Conservation (phyloP, 1,140 invertebrate genomes). For the Leguminivora glycinivorella region DNA sequence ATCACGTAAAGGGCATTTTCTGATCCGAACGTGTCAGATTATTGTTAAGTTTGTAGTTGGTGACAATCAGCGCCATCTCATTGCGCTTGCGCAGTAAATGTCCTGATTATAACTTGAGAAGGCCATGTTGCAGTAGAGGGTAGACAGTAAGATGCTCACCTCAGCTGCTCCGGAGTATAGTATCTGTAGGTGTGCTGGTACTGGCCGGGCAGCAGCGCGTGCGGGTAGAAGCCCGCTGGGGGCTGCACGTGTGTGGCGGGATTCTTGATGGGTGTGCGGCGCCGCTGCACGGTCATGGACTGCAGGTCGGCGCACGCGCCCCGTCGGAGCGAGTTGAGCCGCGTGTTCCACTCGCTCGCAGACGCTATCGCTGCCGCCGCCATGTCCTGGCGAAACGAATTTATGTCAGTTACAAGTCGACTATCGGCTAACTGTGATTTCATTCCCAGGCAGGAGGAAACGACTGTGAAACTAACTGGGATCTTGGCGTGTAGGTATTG, state of each 20-base stretch:
- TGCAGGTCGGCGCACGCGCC: slow-evolving; percentile 86
- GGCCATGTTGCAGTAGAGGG: too few relatives aligned
- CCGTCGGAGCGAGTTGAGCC: slow-evolving; percentile 86
- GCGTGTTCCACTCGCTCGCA: slow-evolving; percentile 92
- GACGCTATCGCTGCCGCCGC: slow-evolving; percentile 92
- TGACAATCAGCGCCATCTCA: too few relatives aligned
- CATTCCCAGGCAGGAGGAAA: too few relatives aligned
- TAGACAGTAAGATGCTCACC: slow-evolving; percentile 75
- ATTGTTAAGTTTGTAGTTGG: too few relatives aligned
- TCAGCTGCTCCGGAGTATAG: slow-evolving; percentile 81
- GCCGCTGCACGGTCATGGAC: slow-evolving; percentile 86
- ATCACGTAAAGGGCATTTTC: too few relatives aligned
- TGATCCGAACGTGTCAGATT: too few relatives aligned
- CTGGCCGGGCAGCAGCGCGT: slow-evolving; percentile 95
- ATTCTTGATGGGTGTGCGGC: slow-evolving; percentile 59
- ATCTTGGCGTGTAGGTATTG: too few relatives aligned
- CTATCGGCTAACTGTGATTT: too few relatives aligned
- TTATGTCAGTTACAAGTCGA: too few relatives aligned
- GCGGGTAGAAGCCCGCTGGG: slow-evolving; percentile 89
- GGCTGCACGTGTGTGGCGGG: slow-evolving; percentile 79
- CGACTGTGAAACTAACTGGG: too few relatives aligned
- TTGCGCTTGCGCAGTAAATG: too few relatives aligned
- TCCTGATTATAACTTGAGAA: too few relatives aligned
- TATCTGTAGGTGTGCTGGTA: slow-evolving; percentile 91
- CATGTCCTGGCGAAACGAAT: slow-evolving; percentile 80